Base-by-base conservation (phyloP, 2,113 vertebrate species). In the Climacteris rufus region DNA sequence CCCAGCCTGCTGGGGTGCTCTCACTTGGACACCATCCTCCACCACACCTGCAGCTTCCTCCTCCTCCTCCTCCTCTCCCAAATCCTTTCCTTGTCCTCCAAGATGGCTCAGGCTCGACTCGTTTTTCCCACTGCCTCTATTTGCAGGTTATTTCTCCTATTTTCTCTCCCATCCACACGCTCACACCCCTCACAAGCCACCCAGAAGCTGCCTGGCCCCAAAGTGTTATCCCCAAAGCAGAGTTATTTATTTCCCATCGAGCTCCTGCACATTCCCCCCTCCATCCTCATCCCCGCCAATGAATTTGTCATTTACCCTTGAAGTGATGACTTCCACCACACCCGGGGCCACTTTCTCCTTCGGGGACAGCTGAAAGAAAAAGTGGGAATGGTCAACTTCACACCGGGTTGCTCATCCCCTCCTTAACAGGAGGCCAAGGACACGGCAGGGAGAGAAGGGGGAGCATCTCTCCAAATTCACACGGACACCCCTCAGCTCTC, bases 391-490 rank as follows among this genome's bases (percentile, higher is more conserved):
- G 90, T 74, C 90, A 96, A 66, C 69, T 89, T 91, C 28, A n/a
- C 96, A 53, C 42, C 2, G 25, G 60, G 31, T 53, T 30, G 47
- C 61, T 84, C 95, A 47, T 87, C 69, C 27, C 89, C 90, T 94
- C 82, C 90, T 75, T 49, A 40, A 69, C 37, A 82, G 24, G 27
- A 83, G 77, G 37, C 83, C 47, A 95, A 89, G 96, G 64, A 61
- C 80, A 25, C 66, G 47, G 52, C 49, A n/a, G 65, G 69, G 92
- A 84, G 91, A 96, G 86, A 85, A 92, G 84, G 77, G 95, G 95
- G 88, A 87, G 83, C 71, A 95, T 69, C 94, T 87, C 95, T 98
- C 97, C 97, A 97, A 98, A 98, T 97, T 84, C 56, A 52, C 65
- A 78, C 10, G 89, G 94, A 64, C 88, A 85, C 72, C 95, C 80